Evolutionary conservation across 2,888 invertebrate genomes (phyloP), one percentile per base, ranked within the genome.

Genomic region (Antheraea yamamai): DNA sequence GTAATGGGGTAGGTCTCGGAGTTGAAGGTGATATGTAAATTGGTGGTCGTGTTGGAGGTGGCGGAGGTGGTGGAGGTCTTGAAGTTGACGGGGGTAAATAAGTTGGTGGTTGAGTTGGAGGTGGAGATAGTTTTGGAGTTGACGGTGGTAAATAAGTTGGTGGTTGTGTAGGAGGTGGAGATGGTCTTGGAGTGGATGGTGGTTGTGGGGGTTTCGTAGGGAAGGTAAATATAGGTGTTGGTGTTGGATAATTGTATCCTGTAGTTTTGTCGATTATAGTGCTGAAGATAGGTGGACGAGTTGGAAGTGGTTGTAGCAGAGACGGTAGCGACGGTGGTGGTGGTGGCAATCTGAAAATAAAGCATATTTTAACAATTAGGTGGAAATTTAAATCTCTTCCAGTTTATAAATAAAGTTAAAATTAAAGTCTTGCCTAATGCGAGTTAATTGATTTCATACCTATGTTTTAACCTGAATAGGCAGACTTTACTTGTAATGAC

Each of bases 181-280:
- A 81, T 1, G 61, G 61, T n/a, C 12, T 79, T 0, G 83, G 47
- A 47, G 47, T 82, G 2, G 87, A 78, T 0, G 83, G 82, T 16
- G 82, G 80, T 8, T 79, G 77, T 35, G 79, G 80, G n/a, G 81
- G 78, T 71, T 78, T 80, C 1, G 81, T 79, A 30, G 81, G 80
- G 71, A 81, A 78, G 0, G 84, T 84, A 66, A 84, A 82, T 16
- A 81, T 78, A 8, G 83, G 72, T 71, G 77, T 80, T 0, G 89
- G 87, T 4, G 83, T 83, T 6, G 88, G 85, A 73, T 90, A 88
- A 23, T 81, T 83, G 78, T 90, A 90, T 0, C 89, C 89, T 47
- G 89, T 89, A 1, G 87, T 88, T 80, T 81, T 82, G 20, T 79
- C 80, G 30, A 77, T 39, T 30, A 78, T 78, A 1, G 81, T 81